phyloP scores from a whole-genome alignment of 2,888 invertebrate genomes.

The Alloplasta piceator region DNA sequence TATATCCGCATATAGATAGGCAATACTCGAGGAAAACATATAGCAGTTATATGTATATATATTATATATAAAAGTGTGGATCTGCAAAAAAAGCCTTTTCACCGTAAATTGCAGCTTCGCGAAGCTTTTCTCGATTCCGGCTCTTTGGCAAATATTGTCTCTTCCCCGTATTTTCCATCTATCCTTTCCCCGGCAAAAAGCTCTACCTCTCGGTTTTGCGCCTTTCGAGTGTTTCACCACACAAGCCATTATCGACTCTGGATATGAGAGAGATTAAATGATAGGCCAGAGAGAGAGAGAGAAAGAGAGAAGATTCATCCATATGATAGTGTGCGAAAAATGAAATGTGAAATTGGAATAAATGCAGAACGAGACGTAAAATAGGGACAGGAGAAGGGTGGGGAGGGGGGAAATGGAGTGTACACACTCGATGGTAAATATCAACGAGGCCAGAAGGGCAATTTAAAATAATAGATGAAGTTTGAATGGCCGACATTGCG shows the following conservation, averaged over 20 bases:
- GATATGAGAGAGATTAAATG: conserved; percentile 37
- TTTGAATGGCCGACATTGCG: conserved; percentile 38
- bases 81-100: conserved; percentile 25
- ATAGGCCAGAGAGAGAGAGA: conserved; percentile 4
- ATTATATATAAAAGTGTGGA: conserved; percentile 17
- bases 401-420: conserved; percentile 15
- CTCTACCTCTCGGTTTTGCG: conserved; percentile 34
- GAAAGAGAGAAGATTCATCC: conserved; percentile 55
- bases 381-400: conserved; percentile 1
- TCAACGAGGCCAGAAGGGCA: conserved; percentile 54
- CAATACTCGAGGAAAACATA: neutral
- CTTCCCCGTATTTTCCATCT: conserved; percentile 61
- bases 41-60: conserved; percentile 1
- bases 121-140: conserved; percentile 33
- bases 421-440: conserved; percentile 54
- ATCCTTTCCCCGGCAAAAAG: conserved; percentile 18
- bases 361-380: neutral
- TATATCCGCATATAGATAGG: neutral
- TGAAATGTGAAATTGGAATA: conserved; percentile 18
- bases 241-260: conserved; percentile 31
- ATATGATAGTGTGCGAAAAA: conserved; percentile 33
- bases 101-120: conserved; percentile 57
- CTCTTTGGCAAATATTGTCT: conserved; percentile 70
- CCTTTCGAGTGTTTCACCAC: conserved; percentile 20
- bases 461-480: conserved; percentile 64